These are phyloP conservation scores for Dendrocincla fuliginosa DNA, from an alignment of 2,797 vertebrate genomes.

Conservation along the genomic window DNA sequence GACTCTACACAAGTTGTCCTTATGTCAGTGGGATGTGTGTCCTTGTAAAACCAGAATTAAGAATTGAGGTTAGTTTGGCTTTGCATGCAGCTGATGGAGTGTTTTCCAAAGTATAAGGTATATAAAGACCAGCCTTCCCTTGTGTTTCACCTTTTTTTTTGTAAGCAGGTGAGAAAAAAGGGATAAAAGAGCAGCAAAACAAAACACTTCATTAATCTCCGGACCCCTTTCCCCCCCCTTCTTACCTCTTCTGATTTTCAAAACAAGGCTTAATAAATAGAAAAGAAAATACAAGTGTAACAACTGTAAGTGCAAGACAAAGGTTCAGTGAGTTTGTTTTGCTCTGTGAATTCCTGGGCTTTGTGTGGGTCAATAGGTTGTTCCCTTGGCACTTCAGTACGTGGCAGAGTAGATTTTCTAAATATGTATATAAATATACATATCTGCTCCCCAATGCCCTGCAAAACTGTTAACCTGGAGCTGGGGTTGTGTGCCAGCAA, in stretches of 20 bases:
- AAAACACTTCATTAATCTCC: neutral
- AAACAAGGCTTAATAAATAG: neutral
- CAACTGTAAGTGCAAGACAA: neutral
- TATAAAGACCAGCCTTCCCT: neutral
- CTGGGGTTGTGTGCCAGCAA: neutral
- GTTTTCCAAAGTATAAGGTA: neutral
- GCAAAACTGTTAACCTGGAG: neutral
- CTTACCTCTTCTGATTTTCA: neutral
- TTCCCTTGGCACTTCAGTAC: neutral
- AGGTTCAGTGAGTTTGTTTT: neutral
- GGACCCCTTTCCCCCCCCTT: neutral
- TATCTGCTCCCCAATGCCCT: neutral
- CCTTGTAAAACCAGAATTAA: neutral
- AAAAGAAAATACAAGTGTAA: neutral
- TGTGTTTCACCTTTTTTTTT: neutral
- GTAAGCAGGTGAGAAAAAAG: neutral
- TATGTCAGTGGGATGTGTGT: neutral
- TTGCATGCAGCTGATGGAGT: neutral
- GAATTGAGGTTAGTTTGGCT: neutral
- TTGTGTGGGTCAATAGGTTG: neutral
- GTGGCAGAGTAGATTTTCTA: neutral
- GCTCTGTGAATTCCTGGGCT: neutral
- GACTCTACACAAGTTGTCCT: neutral
- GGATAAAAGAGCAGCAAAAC: neutral
- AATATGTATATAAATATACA: neutral